Conservation (phyloP, 2,797 vertebrate genomes). For the Argya squamiceps region DNA sequence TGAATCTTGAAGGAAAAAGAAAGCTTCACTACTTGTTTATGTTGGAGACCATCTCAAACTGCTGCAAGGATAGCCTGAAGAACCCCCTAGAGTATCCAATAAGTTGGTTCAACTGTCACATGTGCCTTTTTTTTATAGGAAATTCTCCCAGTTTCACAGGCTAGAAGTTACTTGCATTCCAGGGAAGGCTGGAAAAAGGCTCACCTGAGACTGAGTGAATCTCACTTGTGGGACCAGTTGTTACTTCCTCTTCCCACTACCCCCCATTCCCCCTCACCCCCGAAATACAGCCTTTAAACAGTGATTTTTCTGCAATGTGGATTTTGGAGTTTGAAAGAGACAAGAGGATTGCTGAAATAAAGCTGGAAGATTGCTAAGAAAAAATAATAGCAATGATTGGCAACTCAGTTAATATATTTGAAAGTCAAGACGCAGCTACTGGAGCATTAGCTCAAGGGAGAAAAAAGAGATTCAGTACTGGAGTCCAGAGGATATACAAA, state of each 20-base stretch:
- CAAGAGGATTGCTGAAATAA: slow-evolving; percentile 39
- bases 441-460: slow-evolving; percentile 1
- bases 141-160: not conserved
- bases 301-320: not conserved
- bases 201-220: not conserved
- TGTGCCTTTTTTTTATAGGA: not conserved
- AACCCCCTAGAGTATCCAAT: not conserved
- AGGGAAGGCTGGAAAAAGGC: not conserved
- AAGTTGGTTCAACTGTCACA: not conserved
- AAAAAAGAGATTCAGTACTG: not conserved
- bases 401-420: slow-evolving; percentile 52
- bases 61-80: not conserved
- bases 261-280: too few species aligned
- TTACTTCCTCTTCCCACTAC: not conserved
- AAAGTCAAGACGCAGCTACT: slow-evolving; percentile 23
- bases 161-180: not conserved
- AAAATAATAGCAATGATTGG: slow-evolving; percentile 29
- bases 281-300: not conserved
- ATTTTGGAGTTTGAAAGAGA: not conserved
- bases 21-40: not conserved
- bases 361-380: slow-evolving; percentile 27
- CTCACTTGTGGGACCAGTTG: not conserved
- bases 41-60: not conserved
- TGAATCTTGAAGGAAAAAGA: not conserved
- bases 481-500: not conserved